phyloP scores from a whole-genome alignment of 2,797 vertebrate genomes.

The Enteromius afrohamiltoni region DNA sequence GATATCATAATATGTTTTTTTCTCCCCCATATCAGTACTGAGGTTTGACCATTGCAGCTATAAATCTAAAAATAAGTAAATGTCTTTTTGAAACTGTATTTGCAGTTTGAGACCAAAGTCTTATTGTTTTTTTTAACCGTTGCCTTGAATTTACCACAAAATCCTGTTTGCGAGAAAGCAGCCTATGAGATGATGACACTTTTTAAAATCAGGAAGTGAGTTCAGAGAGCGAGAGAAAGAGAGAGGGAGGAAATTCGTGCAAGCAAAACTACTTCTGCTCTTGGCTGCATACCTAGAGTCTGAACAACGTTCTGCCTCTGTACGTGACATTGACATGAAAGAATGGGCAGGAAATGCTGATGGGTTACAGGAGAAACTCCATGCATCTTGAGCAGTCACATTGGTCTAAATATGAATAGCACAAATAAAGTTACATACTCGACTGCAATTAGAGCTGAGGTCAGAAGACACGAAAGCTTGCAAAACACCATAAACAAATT shows the following conservation, averaged over 20 bases:
- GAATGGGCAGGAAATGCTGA: slow-evolving; percentile 63
- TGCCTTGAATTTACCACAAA: slow-evolving; percentile 61
- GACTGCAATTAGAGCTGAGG: slow-evolving; percentile 83
- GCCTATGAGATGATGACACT: slow-evolving; percentile 46
- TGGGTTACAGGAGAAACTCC: slow-evolving; percentile 69
- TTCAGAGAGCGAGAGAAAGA: slow-evolving; percentile 48
- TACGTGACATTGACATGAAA: slow-evolving; percentile 46
- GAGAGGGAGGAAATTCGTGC: slow-evolving; percentile 75
- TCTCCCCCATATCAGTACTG: neutral
- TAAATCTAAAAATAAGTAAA: neutral
- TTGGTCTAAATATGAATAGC: slow-evolving; percentile 75
- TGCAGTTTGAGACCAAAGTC: slow-evolving; percentile 1
- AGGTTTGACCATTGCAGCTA: neutral
- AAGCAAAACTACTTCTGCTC: slow-evolving; percentile 60
- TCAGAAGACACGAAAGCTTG: slow-evolving; percentile 81
- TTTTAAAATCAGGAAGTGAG: slow-evolving; percentile 79
- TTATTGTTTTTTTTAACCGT: slow-evolving; percentile 39
- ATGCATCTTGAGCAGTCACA: slow-evolving; percentile 60
- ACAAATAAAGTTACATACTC: slow-evolving; percentile 73
- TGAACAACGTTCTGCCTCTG: slow-evolving; percentile 25
- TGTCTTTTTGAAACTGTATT: neutral
- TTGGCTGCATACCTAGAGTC: slow-evolving; percentile 59
- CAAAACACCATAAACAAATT: slow-evolving; percentile 81
- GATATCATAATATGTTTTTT: neutral
- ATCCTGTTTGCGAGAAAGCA: slow-evolving; percentile 58